A percentile compares a stretch with the other conserved stretches of the same genome.
Evolutionary conservation across 2,888 invertebrate genomes (phyloP).

Genomic region (Tipula confusa): DNA sequence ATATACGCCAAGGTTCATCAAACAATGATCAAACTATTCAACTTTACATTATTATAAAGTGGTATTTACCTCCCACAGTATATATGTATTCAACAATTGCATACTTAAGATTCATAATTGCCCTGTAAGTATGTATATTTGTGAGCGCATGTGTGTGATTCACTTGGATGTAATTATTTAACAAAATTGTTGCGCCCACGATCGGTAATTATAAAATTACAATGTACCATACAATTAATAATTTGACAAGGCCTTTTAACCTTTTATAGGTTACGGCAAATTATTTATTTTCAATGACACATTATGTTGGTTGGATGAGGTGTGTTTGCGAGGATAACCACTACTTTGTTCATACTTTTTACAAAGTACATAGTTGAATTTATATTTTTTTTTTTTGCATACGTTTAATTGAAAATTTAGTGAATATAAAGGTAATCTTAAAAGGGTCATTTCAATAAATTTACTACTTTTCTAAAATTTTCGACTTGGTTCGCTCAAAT

Average conservation of each 20-base stretch:
- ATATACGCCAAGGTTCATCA: background rate
- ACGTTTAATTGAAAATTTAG: no score
- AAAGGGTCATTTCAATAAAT: no score
- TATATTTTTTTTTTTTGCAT: no score
- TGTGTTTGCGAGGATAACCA: no score
- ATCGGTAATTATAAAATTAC: background rate
- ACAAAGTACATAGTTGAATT: no score
- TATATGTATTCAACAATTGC: background rate
- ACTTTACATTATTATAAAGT: background rate
- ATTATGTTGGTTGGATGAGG: no score
- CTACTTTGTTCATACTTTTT: no score
- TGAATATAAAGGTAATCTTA: no score
- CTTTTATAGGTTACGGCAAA: background rate
- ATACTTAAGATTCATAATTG: background rate
- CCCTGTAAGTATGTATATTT: no score
- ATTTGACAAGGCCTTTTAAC: background rate
- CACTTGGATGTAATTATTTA: background rate
- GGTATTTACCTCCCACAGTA: background rate
- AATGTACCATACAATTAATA: background rate
- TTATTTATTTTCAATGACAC: background rate
- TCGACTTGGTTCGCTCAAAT: no score
- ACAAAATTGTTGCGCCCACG: background rate
- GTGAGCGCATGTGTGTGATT: background rate
- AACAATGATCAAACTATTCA: background rate
- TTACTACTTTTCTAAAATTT: no score